Conservation (phyloP, 2,888 invertebrate species). For the Protodeltote pygarga region DNA sequence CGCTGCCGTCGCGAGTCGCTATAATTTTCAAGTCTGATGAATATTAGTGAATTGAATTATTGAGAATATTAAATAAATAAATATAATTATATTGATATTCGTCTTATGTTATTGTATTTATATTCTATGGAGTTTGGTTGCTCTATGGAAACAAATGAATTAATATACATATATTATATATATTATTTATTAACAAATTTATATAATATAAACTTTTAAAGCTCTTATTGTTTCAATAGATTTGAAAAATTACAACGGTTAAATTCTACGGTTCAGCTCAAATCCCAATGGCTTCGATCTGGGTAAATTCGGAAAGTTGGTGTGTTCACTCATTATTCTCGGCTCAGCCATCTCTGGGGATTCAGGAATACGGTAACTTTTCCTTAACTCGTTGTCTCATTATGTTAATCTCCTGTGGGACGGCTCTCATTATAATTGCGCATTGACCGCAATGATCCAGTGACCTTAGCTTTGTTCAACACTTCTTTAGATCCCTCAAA, state of each 20-base stretch:
- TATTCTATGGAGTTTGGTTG: not conserved
- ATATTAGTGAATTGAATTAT: conserved; percentile 34
- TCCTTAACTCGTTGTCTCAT: conserved; percentile 68
- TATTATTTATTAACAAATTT: too few relatives aligned
- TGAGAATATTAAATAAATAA: too few relatives aligned
- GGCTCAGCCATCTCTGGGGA: conserved; percentile 55
- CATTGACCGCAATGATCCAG: conserved; percentile 42
- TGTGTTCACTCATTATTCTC: conserved; percentile 68
- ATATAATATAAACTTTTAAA: not conserved
- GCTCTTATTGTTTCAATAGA: too few relatives aligned
- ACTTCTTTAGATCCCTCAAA: conserved; percentile 14
- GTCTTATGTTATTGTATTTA: too few relatives aligned
- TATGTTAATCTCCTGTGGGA: conserved; percentile 66
- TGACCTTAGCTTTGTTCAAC: conserved; percentile 23
- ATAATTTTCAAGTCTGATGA: conserved; percentile 49
- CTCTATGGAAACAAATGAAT: too few relatives aligned
- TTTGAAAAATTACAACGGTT: not conserved
- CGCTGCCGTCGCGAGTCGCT: too few relatives aligned
- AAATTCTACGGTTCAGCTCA: conserved; percentile 34
- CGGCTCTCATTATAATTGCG: conserved; percentile 59
- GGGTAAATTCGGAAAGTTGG: conserved; percentile 58
- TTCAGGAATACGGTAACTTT: conserved; percentile 65
- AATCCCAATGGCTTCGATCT: conserved; percentile 51
- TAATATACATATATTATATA: too few relatives aligned
- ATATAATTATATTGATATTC: too few relatives aligned